These are phyloP conservation scores for Poecilobothrus nobilitatus DNA, from an alignment of 2,888 invertebrate genomes.

Conservation along the genomic window DNA sequence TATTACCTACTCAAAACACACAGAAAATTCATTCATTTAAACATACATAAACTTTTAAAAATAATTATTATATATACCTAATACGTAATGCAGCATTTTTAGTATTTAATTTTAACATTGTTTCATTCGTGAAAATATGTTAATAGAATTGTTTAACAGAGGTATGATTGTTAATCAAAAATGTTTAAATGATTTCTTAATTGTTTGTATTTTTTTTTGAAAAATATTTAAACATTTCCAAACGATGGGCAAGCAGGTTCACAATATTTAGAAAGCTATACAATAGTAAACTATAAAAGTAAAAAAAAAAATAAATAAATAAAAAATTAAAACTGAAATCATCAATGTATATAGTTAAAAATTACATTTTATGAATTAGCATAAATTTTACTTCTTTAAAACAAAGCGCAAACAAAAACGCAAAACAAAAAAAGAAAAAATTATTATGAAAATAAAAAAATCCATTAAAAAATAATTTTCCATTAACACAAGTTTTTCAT, in stretches of 20 bases:
- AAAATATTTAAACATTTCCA: too few species aligned
- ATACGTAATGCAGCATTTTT: too few species aligned
- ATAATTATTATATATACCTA: too few species aligned
- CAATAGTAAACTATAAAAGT: not conserved
- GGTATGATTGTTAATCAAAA: not conserved
- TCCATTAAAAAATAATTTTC: not conserved
- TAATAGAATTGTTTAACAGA: conserved; percentile 6
- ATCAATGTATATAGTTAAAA: not conserved
- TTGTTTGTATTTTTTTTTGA: not conserved
- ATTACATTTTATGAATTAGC: not conserved
- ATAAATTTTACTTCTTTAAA: not conserved
- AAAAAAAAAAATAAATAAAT: not conserved
- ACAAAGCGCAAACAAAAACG: too few species aligned
- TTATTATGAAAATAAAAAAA: too few species aligned
- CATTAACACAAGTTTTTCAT: not conserved
- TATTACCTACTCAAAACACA: too few species aligned
- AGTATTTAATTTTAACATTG: not conserved
- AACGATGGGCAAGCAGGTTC: too few species aligned
- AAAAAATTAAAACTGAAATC: too few species aligned
- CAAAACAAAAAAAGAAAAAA: too few species aligned
- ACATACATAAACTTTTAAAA: too few species aligned
- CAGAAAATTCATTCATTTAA: too few species aligned
- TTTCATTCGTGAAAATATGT: conserved; percentile 6
- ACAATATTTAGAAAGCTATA: not conserved
- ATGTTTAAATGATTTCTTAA: not conserved